phyloP scores from a whole-genome alignment of 2,888 invertebrate species.

The Nymphalis c-album region DNA sequence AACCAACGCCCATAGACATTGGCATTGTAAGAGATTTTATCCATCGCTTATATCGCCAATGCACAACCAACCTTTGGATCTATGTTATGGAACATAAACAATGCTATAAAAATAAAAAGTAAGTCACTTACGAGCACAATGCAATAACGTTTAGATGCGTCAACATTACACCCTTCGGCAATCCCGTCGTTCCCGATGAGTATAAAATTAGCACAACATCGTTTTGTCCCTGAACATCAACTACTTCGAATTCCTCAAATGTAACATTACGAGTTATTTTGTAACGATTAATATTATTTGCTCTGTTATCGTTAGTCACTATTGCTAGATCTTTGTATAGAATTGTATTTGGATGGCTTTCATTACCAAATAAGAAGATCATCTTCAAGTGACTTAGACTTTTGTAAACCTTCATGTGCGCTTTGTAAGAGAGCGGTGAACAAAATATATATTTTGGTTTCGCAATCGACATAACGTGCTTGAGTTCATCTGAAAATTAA shows the following conservation, averaged over 20 bases:
- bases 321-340: slow-evolving; percentile 52
- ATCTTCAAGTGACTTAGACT: slow-evolving; percentile 47
- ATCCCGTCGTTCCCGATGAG: slow-evolving; percentile 70
- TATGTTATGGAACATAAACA: too few species aligned
- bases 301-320: neutral
- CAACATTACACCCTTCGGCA: slow-evolving; percentile 68
- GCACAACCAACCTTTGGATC: too few species aligned
- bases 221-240: slow-evolving; percentile 52
- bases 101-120: too few species aligned
- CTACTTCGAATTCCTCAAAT: slow-evolving; percentile 52
- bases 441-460: slow-evolving; percentile 61
- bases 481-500: slow-evolving; percentile 58
- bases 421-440: slow-evolving; percentile 54
- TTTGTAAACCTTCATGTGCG: slow-evolving; percentile 48
- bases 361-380: slow-evolving; percentile 56
- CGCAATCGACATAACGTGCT: slow-evolving; percentile 56
- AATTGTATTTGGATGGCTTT: slow-evolving; percentile 43
- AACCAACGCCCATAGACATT: too few species aligned
- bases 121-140: slow-evolving; percentile 52
- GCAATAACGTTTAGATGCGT: slow-evolving; percentile 59
- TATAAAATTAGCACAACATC: slow-evolving; percentile 61
- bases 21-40: too few species aligned
- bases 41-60: too few species aligned
- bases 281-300: slow-evolving; percentile 14
- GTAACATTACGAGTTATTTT: slow-evolving; percentile 46